A percentile compares a stretch with the other conserved stretches of the same genome.
Conservation (phyloP, 2,888 invertebrate genomes). For the Xestia c-nigrum region DNA sequence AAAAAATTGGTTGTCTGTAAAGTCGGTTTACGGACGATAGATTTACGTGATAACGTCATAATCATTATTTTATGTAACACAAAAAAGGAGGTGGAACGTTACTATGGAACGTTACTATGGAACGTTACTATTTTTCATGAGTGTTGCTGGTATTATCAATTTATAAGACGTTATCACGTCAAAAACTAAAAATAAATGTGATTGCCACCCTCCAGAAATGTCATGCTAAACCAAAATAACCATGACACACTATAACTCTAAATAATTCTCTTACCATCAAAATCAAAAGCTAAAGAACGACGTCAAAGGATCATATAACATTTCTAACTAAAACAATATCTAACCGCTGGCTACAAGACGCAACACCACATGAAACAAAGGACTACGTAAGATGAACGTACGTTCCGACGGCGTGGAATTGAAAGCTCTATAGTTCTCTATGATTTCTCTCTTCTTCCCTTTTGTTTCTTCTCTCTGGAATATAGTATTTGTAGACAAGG, state of each 20-base stretch:
- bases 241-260: neutral
- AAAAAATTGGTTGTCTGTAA: no score
- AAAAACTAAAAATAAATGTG: no score
- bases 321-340: slow-evolving; percentile 12
- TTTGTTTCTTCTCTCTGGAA: no score
- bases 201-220: neutral
- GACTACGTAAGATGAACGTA: slow-evolving; percentile 7
- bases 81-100: no score
- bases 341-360: neutral
- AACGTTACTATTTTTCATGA: no score
- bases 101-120: no score
- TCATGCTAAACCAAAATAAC: neutral
- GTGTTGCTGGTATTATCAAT: no score
- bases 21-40: no score
- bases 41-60: no score
- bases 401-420: slow-evolving; percentile 16
- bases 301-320: neutral
- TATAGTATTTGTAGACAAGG: slow-evolving; percentile 5
- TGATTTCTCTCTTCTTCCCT: no score
- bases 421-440: slow-evolving; percentile 16
- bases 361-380: slow-evolving; percentile 27
- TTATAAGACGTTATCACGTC: no score
- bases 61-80: no score
- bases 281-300: neutral
- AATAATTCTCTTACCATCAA: neutral